Conservation (phyloP, 2,797 vertebrate species). For the Brachyrhaphis roseni region DNA sequence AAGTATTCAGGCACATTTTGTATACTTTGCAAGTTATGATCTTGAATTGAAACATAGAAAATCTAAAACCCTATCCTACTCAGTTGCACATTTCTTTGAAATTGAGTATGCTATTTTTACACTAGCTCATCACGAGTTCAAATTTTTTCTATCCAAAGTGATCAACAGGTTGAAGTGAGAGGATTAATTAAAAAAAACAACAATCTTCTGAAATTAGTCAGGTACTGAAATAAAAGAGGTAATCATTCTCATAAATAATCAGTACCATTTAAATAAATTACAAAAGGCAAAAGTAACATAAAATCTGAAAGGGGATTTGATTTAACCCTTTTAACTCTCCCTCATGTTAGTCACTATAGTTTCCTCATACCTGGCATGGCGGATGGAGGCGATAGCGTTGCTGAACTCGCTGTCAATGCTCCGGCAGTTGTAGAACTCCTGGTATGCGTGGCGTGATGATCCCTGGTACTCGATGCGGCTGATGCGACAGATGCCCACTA, state of each 20-base stretch:
- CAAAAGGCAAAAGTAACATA: background rate
- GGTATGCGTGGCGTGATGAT: conserved; percentile 94
- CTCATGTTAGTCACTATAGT: no score
- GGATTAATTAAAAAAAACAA: background rate
- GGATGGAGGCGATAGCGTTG: conserved; percentile 94
- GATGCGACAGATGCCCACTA: conserved; percentile 98
- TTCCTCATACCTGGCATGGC: conserved; percentile 90
- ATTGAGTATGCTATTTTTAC: background rate
- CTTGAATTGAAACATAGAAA: background rate
- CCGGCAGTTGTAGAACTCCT: conserved; percentile 98
- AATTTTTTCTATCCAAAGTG: background rate
- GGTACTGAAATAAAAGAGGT: background rate
- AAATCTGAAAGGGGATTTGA: background rate
- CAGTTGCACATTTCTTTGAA: background rate
- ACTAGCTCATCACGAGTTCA: background rate
- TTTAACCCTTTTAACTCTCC: background rate
- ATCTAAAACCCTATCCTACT: background rate
- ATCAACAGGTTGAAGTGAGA: background rate
- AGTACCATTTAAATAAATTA: background rate
- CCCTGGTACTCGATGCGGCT: conserved; percentile 99
- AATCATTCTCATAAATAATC: background rate
- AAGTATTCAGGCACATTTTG: background rate
- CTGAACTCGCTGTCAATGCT: conserved; percentile 99
- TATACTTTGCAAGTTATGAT: background rate
- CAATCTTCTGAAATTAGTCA: background rate